Evolutionary conservation across 2,113 vertebrate genomes (phyloP), one percentile per base, ranked within the genome.

Genomic region (Tetrax tetrax): DNA sequence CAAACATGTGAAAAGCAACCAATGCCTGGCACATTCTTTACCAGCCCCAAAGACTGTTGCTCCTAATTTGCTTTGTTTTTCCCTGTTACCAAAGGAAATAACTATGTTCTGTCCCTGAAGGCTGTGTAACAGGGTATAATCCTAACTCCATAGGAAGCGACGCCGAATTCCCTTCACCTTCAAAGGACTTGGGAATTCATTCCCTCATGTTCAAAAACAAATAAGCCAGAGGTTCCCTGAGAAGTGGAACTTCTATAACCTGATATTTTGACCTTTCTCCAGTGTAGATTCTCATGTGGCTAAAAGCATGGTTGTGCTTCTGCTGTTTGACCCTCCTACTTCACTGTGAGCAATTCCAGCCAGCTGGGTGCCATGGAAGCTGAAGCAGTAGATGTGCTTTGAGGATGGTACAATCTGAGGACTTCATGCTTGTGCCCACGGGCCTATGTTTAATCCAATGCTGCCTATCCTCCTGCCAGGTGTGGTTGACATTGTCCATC

Each of bases 231-330:
- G 2, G 47, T 82, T 92, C 65, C 57, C 47, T 28, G 56, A 63
- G 77, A 96, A 96, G 53, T 48, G 24, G 65, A 82, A 64, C 65
- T 82, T 84, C 83, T 82, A 93, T 82, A 94, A 78, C n/a, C 38
- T 86, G 66, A 12, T 92, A 59, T 91, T 59, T 79, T 91, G 57
- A 89, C 69, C 74, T 89, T 94, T 84, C 77, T 79, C 48, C 53
- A 54, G 38, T 10, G 22, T 33, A 29, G 69, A n/a, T 84, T 72
- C 68, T 93, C 57, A 21, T 24, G 60, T 81, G 68, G 41, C 79
- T 91, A 29, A 75, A 81, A 84, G 35, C 43, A 43, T 12, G 65
- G 57, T 23, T 48, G 43, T 96, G 77, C 27, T 53, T 92, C 21
- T 64, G 57, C 33, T 93, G 66, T 60, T 95, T 95, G 51, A 82